Evolutionary conservation across 2,888 invertebrate genomes (phyloP).

Genomic region (Cancer borealis): DNA sequence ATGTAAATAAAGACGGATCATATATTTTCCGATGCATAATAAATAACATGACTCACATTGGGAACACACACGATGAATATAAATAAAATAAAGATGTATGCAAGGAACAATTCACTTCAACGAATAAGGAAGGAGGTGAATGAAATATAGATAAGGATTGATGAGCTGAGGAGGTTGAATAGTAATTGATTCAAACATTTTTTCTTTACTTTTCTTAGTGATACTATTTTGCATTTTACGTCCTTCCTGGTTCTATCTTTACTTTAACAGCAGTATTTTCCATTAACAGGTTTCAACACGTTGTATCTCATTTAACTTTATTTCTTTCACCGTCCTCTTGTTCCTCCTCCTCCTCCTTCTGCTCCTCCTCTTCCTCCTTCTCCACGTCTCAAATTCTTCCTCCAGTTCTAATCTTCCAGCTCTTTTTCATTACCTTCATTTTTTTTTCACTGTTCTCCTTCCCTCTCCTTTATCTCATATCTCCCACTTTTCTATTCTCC

Average conservation of each 20-base stretch:
- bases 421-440: background rate
- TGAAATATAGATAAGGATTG: conserved; percentile 33
- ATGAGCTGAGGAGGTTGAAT: background rate
- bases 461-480: background rate
- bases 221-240: background rate
- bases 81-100: background rate
- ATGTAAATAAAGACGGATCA: background rate
- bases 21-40: background rate
- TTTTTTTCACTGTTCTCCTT: background rate
- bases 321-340: background rate
- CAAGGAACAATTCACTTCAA: conserved; percentile 21
- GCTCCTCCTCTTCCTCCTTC: background rate
- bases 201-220: background rate
- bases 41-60: background rate
- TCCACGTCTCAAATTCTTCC: background rate
- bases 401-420: background rate
- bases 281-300: background rate
- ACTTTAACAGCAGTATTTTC: background rate
- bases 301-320: background rate
- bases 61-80: background rate
- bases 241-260: background rate
- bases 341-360: background rate
- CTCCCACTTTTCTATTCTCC: background rate
- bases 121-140: conserved; percentile 22
- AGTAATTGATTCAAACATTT: background rate